Evolutionary conservation across 2,797 vertebrate genomes (phyloP).

Genomic region (Dermochelys coriacea): DNA sequence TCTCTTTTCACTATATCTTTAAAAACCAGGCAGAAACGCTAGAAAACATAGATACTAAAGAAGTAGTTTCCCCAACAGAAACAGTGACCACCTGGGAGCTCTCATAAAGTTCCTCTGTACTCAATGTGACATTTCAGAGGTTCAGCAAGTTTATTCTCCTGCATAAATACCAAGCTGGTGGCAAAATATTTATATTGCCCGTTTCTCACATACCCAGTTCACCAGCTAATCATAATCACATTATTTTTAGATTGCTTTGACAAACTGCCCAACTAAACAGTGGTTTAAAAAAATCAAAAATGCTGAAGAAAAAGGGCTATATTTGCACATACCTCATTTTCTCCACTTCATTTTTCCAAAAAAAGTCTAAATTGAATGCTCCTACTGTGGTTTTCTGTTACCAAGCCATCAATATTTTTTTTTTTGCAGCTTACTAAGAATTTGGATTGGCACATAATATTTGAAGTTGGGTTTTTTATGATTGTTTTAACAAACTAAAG

Average conservation of each 20-base stretch:
- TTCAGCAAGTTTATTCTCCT: slow-evolving; percentile 3
- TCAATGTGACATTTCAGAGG: background rate
- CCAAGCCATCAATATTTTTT: background rate
- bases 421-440: background rate
- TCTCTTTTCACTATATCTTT: background rate
- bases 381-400: background rate
- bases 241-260: slow-evolving; percentile 26
- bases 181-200: slow-evolving; percentile 35
- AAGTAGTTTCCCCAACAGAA: background rate
- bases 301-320: background rate
- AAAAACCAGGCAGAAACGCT: background rate
- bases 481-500: background rate
- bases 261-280: background rate
- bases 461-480: background rate
- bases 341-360: background rate
- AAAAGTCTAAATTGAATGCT: background rate
- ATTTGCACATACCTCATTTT: background rate
- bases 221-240: slow-evolving; percentile 23
- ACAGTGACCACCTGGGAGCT: background rate
- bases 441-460: background rate
- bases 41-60: background rate
- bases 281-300: background rate
- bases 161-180: background rate
- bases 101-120: background rate
- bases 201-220: slow-evolving; percentile 32